Conservation (phyloP, 2,888 invertebrate species). For the Sesamia inferens region DNA sequence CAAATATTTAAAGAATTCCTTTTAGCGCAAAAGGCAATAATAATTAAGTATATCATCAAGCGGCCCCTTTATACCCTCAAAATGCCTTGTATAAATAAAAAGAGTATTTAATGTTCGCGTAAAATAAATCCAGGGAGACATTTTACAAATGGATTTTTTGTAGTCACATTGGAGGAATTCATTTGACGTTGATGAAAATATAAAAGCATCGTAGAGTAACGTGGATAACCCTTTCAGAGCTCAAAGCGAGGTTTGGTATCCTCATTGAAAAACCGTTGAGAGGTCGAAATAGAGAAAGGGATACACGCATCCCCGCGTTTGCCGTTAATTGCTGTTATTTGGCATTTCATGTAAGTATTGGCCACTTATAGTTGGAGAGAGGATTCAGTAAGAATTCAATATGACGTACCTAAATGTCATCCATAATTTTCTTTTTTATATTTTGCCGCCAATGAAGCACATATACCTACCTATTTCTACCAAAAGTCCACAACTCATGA, state of each 20-base stretch:
- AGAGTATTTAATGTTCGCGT: constrained; percentile 62
- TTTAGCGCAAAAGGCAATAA: constrained; percentile 57
- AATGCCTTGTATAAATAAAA: constrained; percentile 55
- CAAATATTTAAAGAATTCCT: constrained; percentile 54
- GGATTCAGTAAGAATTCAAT: neutral
- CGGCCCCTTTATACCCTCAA: constrained; percentile 55
- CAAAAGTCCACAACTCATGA: too few relatives aligned
- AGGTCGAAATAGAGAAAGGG: constrained; percentile 78
- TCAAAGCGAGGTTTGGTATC: constrained; percentile 79
- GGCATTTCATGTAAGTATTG: neutral
- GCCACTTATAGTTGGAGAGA: neutral
- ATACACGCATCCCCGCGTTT: constrained; percentile 66
- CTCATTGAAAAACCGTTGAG: constrained; percentile 83
- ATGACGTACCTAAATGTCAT: neutral
- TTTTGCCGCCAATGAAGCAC: neutral
- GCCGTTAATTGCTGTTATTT: constrained; percentile 38
- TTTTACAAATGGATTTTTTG: constrained; percentile 80
- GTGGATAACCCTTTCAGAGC: constrained; percentile 83
- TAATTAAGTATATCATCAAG: constrained; percentile 64
- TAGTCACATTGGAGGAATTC: constrained; percentile 79
- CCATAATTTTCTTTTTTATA: neutral
- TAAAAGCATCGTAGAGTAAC: constrained; percentile 80
- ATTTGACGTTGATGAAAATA: constrained; percentile 84
- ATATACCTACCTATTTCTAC: too few relatives aligned
- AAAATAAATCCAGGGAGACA: constrained; percentile 67